These are phyloP conservation scores for Microcebus ravelobensis DNA, from an alignment of 2,113 vertebrate species.

Conservation along the genomic window DNA sequence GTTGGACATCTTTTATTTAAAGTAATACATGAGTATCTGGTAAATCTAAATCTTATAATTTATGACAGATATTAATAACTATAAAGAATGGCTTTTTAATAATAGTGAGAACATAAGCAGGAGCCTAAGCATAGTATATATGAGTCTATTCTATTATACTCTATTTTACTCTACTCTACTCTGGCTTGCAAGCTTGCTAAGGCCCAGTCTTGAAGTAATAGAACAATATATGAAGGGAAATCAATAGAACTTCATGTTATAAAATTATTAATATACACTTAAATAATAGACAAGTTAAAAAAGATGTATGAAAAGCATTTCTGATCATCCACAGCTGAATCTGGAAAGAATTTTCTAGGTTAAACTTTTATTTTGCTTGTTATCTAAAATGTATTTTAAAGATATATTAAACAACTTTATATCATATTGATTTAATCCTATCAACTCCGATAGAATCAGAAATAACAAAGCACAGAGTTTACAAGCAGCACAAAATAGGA, in stretches of 20 bases:
- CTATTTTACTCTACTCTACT: background rate
- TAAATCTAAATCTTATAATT: background rate
- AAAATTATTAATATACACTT: background rate
- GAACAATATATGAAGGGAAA: background rate
- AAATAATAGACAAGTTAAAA: background rate
- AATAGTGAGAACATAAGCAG: background rate
- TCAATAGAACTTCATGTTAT: background rate
- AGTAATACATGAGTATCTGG: background rate
- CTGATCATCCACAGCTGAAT: background rate
- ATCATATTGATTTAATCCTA: background rate
- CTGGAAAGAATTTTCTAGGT: background rate
- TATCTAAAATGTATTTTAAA: background rate
- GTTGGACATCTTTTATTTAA: background rate
- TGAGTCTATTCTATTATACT: background rate
- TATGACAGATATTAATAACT: background rate
- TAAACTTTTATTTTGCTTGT: slow-evolving; percentile 5
- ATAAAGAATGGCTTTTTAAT: slow-evolving; percentile 25
- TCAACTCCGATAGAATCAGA: background rate
- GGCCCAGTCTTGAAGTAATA: background rate
- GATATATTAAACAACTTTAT: background rate
- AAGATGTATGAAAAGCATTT: background rate
- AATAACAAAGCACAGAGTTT: background rate
- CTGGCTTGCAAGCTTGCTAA: background rate
- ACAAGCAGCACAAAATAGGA: background rate
- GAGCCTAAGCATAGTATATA: background rate